Conservation (phyloP, 2,888 invertebrate genomes). For the Drosophila phalerata region DNA sequence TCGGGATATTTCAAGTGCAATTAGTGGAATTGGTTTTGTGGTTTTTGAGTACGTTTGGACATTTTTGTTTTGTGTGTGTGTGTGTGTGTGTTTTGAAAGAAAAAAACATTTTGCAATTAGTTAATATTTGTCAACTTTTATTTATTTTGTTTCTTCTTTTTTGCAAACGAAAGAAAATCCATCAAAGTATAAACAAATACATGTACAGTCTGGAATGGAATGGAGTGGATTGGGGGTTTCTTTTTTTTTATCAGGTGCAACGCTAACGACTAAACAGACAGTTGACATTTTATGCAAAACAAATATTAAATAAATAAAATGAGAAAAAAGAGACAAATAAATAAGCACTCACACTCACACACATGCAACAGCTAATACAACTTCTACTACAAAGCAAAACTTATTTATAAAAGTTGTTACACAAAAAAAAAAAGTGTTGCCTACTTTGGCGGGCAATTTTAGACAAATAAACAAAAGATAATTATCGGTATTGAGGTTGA, state of each 20-base stretch:
- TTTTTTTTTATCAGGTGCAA: constrained; percentile 54
- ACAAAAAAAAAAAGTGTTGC: constrained; percentile 43
- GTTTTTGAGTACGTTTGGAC: constrained; percentile 50
- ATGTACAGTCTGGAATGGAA: constrained; percentile 20
- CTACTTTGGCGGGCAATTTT: constrained; percentile 32
- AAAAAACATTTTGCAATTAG: constrained; percentile 68
- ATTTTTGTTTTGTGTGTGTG: constrained; percentile 54
- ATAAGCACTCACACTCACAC: neutral
- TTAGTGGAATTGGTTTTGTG: constrained; percentile 80
- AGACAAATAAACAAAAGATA: too few species aligned
- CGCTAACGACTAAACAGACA: constrained; percentile 55
- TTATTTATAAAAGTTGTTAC: neutral
- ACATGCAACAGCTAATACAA: constrained; percentile 4
- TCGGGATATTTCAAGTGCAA: constrained; percentile 81
- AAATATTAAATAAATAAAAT: neutral
- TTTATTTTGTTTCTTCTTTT: constrained; percentile 2
- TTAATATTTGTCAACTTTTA: constrained; percentile 46
- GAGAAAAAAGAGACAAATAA: neutral
- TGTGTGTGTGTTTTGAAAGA: constrained; percentile 45
- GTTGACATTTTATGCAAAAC: constrained; percentile 31
- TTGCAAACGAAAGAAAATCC: constrained; percentile 59
- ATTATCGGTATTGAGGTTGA: too few species aligned
- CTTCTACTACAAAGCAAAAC: constrained; percentile 3
- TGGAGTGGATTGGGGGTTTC: neutral
- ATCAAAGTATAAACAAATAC: constrained; percentile 53